phyloP scores from a whole-genome alignment of 2,888 invertebrate genomes.

The Poecilus cupreus region DNA sequence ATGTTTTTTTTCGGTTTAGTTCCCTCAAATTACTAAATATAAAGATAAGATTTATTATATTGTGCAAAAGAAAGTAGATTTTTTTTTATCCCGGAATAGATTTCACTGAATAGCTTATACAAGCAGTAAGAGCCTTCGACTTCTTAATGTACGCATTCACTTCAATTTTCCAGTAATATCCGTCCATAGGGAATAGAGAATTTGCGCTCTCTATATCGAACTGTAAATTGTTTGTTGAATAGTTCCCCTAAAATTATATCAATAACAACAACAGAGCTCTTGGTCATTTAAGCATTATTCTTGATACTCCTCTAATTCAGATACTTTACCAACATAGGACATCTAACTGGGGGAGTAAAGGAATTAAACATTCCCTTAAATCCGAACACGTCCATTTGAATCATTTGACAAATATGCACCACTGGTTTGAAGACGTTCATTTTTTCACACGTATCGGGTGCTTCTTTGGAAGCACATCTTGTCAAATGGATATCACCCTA shows the following conservation, averaged over 20 bases:
- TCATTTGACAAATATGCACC: constrained; percentile 26
- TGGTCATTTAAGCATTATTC: too few species aligned
- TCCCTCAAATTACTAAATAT: too few species aligned
- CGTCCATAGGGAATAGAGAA: not conserved
- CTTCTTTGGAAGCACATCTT: constrained; percentile 33
- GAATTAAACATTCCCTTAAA: not conserved
- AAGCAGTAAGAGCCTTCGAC: not conserved
- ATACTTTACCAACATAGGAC: not conserved
- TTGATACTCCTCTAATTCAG: too few species aligned
- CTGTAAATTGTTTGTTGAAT: not conserved
- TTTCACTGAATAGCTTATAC: not conserved
- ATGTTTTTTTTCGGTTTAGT: too few species aligned
- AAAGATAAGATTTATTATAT: too few species aligned
- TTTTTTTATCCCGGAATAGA: too few species aligned
- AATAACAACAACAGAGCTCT: too few species aligned
- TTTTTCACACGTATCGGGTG: constrained; percentile 25
- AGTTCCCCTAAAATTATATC: constrained; percentile 18
- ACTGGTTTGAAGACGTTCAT: constrained; percentile 9
- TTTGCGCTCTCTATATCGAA: not conserved
- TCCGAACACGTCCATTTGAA: not conserved
- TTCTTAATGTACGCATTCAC: not conserved
- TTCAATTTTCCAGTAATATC: constrained; percentile 28
- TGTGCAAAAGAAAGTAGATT: too few species aligned
- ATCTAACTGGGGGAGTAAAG: constrained; percentile 12
- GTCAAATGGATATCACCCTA: not conserved